These are phyloP conservation scores for Hypsibius dujardini DNA, from an alignment of 1,140 invertebrate genomes.

Conservation along the genomic window DNA sequence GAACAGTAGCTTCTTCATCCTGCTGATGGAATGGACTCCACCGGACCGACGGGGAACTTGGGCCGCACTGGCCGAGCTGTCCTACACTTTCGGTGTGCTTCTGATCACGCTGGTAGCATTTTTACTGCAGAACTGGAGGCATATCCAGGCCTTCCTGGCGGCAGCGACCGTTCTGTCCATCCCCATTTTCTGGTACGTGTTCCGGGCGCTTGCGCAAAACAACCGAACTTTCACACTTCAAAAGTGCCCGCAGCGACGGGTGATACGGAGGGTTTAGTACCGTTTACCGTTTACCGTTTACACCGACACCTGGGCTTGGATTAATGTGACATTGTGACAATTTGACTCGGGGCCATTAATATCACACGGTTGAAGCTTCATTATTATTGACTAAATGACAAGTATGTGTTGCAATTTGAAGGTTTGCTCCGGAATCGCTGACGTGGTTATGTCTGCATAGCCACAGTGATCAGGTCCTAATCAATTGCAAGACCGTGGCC, in stretches of 20 bases:
- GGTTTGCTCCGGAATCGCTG: conserved; percentile 13
- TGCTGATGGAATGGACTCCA: not conserved
- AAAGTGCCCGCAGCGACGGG: no score
- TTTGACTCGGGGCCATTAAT: no score
- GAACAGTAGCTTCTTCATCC: not conserved
- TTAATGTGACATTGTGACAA: no score
- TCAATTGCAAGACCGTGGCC: not conserved
- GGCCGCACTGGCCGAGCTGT: not conserved
- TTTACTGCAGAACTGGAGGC: conserved; percentile 19
- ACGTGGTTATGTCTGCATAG: not conserved
- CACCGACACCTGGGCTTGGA: no score
- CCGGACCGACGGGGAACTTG: not conserved
- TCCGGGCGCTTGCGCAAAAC: no score
- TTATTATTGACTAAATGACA: no score
- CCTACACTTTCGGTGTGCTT: not conserved
- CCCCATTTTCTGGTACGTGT: conserved; percentile 19
- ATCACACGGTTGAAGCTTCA: no score
- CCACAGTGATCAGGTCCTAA: not conserved
- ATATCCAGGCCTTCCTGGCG: conserved; percentile 20
- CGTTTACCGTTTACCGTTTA: no score
- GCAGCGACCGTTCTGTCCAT: conserved; percentile 13
- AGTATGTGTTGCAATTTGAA: not conserved
- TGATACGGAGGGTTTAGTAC: no score
- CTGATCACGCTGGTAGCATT: conserved; percentile 18
- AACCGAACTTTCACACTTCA: no score